Base-by-base conservation (phyloP, 2,797 vertebrate species). In the Hirundo rustica region DNA sequence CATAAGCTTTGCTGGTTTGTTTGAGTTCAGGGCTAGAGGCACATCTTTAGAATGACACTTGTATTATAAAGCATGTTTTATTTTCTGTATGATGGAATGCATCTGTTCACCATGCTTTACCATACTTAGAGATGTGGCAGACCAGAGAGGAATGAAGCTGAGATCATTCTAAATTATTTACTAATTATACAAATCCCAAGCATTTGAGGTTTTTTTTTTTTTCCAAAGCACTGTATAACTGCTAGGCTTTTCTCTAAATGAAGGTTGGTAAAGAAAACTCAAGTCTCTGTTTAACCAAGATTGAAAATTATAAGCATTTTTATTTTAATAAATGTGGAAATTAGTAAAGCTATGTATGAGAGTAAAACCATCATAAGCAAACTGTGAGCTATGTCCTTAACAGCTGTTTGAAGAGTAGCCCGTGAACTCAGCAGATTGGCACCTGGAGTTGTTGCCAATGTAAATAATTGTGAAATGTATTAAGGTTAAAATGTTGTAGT, bases 1-100 rank as follows among this genome's bases (percentile, higher is more conserved):
- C 66, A 13, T 29, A 78, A 93, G 64, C 50, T 80, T 89, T 70
- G 30, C 78, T 50, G 80, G 22, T 95, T 70, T 95, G 47, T 88
- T 61, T 73, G 79, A 84, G 34, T 93, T 72, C 75, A 92, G 80
- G 48, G 85, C 70, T 67, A 81, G 18, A 64, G 51, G 32, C 68
- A 38, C 55, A 53, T 27, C 53, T 84, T 88, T 53, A 85, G 68
- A 90, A 71, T 73, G 34, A 81, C 48, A 32, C 67, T 88, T 75
- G 45, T 44, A 22, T 50, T 88, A 36, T n/a, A 54, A 65, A 62
- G 20, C 34, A 13, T 73, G 21, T 71, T 92, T 82, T 64, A 42
- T 62, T 88, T 94, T 90, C 71, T 92, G 10, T 91, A 36, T 81
- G 57, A 86, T 64, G 64, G 74, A 92, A 40, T 0, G 2, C 5